Evolutionary conservation across 92 coral and sea anemone species (phyloP), one percentile per base, ranked within the genome.

Genomic region (Palythoa caribaeorum): DNA sequence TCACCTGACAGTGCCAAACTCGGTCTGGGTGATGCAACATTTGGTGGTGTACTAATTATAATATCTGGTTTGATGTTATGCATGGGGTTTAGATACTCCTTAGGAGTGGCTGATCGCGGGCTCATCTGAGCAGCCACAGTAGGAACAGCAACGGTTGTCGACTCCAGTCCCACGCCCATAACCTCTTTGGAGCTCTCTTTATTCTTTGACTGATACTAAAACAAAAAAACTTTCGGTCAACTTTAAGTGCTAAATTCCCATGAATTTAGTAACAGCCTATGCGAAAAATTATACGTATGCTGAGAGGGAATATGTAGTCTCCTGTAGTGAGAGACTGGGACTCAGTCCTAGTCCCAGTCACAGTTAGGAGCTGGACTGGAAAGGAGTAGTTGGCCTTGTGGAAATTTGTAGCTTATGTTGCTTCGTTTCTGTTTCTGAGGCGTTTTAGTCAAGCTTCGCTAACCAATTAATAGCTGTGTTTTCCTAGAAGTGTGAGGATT

Each of bases 1-100:
- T 65, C 19, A 81, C 86, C 86, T 81, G 86, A 81, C 19, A 68
- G 36, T 8, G 75, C 86, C 76, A 81, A 51, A 50, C 86, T 81
- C 50, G 86, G 86, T 81, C 86, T 65, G 17, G 86, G 86, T n/a
- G 86, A 81, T 14, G 47, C n/a, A 0, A 65, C 12, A 20, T 81
- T 19, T 44, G 86, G 62, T 35, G 86, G 75, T 35, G 57, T 47
- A 71, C 76, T 81, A 14, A 47, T 51, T 17, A 47, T 36, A 7
- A 66, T 66, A 52, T 81, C 76, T 47, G 86, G 86, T 39, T 81
- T 71, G 1, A 28, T 20, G 47, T 77, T 36, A 68, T 48, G 76
- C 21, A 35, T 16, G 48, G 86, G 75, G 6, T 21, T 81, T 51
- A 44, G 17, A 47, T 81, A 51, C 21, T 44, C 60, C 36, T 20